Evolutionary conservation across 2,888 invertebrate species (phyloP), one percentile per base, ranked within the genome.

Genomic region (Autographa pulchrina): DNA sequence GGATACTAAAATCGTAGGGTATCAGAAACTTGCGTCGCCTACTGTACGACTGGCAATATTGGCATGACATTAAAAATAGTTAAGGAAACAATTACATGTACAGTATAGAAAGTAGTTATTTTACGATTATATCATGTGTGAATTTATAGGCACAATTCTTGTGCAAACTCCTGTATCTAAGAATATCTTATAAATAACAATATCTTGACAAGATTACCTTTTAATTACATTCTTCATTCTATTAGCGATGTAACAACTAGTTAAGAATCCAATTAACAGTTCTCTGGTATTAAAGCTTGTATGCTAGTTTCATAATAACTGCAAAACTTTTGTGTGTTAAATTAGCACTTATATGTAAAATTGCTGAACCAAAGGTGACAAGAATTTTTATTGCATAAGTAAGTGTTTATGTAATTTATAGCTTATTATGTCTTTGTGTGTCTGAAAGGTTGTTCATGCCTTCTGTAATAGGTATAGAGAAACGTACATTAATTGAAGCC

Each of bases 311-410:
- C 74, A 48, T 65, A 67, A 76, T 48, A 58, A 67, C 62, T n/a
- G 68, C 70, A 43, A 70, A 67, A 64, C 60, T 70, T 69, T 76
- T 81, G 80, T 82, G n/a, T 61, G 25, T 0, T 4, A 62, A 67
- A 70, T 81, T 81, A 82, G 76, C 81, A 82, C 67, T 2, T 65
- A 68, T 11, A 52, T 72, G 80, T 72, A 65, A 81, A 69, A 68
- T 73, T 65, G 52, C 80, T 61, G 67, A 60, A 25, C 31, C 52
- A 56, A 66, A 62, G 20, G 64, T 59, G 66, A 68, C 20, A 69
- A 67, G 60, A 20, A 67, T 67, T 56, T 35, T 68, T 68, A 63
- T 73, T 73, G 82, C 72, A 54, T 78, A 73, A 78, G 43, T 18
- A 61, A 38, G 56, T 61, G 56, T 68, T 41, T 20, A 43, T 7